Percentiles rank a stretch among this genome's conserved stretches.
These are phyloP conservation scores for Drosophila antonietae DNA, from an alignment of 2,888 invertebrate species.

Conservation along the genomic window DNA sequence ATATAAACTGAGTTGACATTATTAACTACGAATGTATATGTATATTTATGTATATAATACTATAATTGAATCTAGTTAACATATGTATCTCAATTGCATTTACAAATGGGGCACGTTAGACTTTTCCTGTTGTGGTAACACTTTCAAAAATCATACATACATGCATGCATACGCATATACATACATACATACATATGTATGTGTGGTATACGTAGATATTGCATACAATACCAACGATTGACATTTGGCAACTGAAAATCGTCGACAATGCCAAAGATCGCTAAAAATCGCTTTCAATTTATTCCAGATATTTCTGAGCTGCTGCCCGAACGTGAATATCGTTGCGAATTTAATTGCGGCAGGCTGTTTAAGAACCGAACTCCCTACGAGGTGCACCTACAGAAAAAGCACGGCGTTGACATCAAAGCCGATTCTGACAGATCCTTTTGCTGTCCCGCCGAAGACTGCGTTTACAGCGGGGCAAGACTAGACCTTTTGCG, in stretches of 20 bases:
- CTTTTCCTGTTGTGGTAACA: constrained; percentile 4
- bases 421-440: not conserved
- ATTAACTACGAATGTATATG: not conserved
- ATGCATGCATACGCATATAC: not conserved
- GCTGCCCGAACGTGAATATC: constrained; percentile 32
- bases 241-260: not conserved
- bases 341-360: constrained; percentile 28
- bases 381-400: constrained; percentile 37
- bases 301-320: constrained; percentile 35
- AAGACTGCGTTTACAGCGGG: not conserved
- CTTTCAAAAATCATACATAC: not conserved
- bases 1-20: not conserved
- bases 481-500: constrained; percentile 16
- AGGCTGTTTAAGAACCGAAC: constrained; percentile 33
- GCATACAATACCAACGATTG: not conserved
- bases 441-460: constrained; percentile 31
- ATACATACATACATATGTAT: not conserved
- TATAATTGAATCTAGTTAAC: not conserved
- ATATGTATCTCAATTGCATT: not conserved
- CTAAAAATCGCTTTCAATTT: not conserved
- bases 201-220: too few relatives aligned
- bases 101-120: not conserved
- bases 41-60: not conserved
- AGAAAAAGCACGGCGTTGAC: constrained; percentile 10
- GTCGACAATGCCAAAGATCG: constrained; percentile 7